These are phyloP conservation scores for Melitaea cinxia DNA, from an alignment of 1,140 invertebrate genomes.

Conservation along the genomic window DNA sequence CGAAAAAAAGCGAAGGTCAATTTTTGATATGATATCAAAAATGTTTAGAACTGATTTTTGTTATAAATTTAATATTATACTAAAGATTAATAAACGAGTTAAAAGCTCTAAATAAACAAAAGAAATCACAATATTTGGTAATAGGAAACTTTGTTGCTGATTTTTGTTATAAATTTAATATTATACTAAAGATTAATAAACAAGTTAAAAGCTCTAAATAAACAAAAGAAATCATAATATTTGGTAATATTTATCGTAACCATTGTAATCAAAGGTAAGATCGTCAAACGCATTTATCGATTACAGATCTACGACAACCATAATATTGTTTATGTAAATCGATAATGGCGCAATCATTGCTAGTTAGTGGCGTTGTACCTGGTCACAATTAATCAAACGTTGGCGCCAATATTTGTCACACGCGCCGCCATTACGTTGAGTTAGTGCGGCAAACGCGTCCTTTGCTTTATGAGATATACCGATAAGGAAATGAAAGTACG, in stretches of 20 bases:
- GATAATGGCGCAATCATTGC: background rate
- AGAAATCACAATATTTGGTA: too few relatives aligned
- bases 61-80: too few relatives aligned
- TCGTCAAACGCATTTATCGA: background rate
- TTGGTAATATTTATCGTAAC: background rate
- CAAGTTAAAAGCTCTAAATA: too few relatives aligned
- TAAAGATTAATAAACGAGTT: too few relatives aligned
- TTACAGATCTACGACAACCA: background rate
- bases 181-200: too few relatives aligned
- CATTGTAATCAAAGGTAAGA: background rate
- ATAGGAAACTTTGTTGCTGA: too few relatives aligned
- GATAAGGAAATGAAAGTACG: background rate
- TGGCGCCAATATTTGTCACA: slow-evolving; percentile 10
- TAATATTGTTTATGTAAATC: slow-evolving; percentile 3
- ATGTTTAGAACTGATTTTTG: too few relatives aligned
- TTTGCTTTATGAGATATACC: background rate
- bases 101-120: too few relatives aligned
- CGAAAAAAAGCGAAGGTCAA: too few relatives aligned
- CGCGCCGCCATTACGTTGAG: slow-evolving; percentile 1
- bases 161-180: too few relatives aligned
- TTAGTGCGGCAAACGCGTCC: slow-evolving; percentile 2
- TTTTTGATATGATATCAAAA: too few relatives aligned
- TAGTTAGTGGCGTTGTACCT: slow-evolving; percentile 3
- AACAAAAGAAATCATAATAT: too few relatives aligned
- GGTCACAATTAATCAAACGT: slow-evolving; percentile 5